phyloP scores from a whole-genome alignment of 2,113 vertebrate species.

The Herpetotheres cachinnans region DNA sequence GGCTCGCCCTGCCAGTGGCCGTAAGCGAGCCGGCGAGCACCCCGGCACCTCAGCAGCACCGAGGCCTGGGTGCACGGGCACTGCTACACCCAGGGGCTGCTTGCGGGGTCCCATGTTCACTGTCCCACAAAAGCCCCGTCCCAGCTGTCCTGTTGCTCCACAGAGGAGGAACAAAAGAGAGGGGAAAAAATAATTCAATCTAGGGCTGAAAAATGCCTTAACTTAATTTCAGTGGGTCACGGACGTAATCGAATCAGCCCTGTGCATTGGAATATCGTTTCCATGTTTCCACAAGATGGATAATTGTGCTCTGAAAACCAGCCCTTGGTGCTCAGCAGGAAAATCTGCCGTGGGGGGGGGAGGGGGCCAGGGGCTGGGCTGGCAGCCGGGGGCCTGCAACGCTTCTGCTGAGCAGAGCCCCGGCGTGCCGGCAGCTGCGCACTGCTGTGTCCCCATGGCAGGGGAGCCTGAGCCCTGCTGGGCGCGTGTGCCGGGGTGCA shows the following conservation, averaged over 20 bases:
- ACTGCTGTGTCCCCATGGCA: accelerated
- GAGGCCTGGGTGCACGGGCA: accelerated
- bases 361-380: not conserved
- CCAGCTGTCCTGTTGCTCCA: not conserved
- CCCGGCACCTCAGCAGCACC: accelerated
- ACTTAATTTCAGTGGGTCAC: slow-evolving; percentile 43
- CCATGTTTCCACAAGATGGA: slow-evolving; percentile 1
- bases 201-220: slow-evolving; percentile 22
- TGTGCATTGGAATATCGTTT: not conserved
- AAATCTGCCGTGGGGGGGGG: not conserved
- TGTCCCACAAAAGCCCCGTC: not conserved
- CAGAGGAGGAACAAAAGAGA: not conserved
- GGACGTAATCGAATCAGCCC: slow-evolving; percentile 33
- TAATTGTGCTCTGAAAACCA: slow-evolving; percentile 35
- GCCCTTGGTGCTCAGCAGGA: not conserved
- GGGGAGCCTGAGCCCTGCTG: not conserved
- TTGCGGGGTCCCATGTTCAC: accelerated
- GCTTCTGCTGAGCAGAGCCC: not conserved
- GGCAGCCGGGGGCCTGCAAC: accelerated
- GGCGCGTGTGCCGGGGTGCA: accelerated
- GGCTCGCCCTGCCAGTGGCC: not conserved
- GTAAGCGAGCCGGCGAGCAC: accelerated
- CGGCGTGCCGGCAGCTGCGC: accelerated
- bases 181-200: slow-evolving; percentile 21
- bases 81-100: not conserved